Evolutionary conservation across 2,113 vertebrate species (phyloP), one percentile per base, ranked within the genome.

Genomic region (Nettapus auritus): DNA sequence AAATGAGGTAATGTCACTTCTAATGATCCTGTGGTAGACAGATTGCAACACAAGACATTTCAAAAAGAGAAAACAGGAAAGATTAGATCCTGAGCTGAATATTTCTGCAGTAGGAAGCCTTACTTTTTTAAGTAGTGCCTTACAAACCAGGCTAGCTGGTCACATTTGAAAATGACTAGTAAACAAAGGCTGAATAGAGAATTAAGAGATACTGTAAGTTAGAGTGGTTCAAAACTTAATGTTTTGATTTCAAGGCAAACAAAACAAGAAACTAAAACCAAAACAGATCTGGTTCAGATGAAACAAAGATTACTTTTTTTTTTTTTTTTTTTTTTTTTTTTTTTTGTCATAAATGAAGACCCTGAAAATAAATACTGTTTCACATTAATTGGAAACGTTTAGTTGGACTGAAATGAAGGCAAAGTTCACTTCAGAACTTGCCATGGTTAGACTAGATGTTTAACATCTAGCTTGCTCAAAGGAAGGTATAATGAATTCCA

Each of bases 381-480:
- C 18, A 4, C 12, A 38, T 23, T 13, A 13, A 9, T 3, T 6
- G 36, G 63, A 42, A 88, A 52, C 12, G 19, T 5, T 6, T 3
- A 16, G 13, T 23, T 34, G 34, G 33, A 18, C 21, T 19, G 56
- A 66, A 80, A 23, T 1, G 40, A 53, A 57, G 3, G 1, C 25
- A 16, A 34, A 79, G 8, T 15, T 38, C 66, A 13, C 34, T 55
- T 34, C 17, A 46, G 57, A 34, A 17, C 8, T 33, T 36, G 21
- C 6, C 8, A 0, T 0, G 8, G 56, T 8, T 11, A 34, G 64
- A 11, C 0, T 12, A 38, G 42, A 33, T 9, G 31, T 1, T 9
- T 73, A 22, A 53, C 48, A 34, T 59, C 11, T 14, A 31, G 1
- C 33, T 48, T 5, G 3, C n/a, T 66, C 21, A 6, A 20, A 4